Evolutionary conservation across 2,113 vertebrate genomes (phyloP), one percentile per base, ranked within the genome.

Genomic region (Poeciliopsis turrubarensis): DNA sequence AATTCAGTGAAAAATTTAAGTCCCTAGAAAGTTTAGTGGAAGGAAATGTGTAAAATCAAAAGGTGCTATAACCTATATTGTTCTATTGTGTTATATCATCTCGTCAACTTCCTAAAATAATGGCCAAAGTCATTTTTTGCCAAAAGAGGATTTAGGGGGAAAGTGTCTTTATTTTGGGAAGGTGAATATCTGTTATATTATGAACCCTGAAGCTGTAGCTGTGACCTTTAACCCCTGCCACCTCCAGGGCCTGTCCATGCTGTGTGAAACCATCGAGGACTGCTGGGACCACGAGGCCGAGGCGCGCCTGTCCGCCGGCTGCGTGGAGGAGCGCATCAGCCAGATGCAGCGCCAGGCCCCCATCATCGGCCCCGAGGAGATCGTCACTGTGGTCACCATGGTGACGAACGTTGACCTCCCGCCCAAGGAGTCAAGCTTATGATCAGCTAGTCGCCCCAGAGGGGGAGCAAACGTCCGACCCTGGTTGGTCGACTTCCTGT

Each of bases 281-380:
- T 99, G 98, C 89, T 99, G 98, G 98, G 98, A 99, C 95, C 98
- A 99, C 4, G 98, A 99, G 74, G 97, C 98, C 0, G 98, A 99
- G 89, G 98, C 98, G 12, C 93, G 98, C 75, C 91, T 99, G 84
- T 99, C 98, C 0, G 97, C 98, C 3, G 98, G 98, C 61, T 99
- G 98, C 66, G 97, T 99, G 51, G 98, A 97, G 91, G 97, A 99
- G 86, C 95, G 98, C 69, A 96, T 99, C 73, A 95, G 96, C 79
- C 97, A 98, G 89, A 98, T 99, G 98, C 97, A 97, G 88, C 97
- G 97, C 93, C 92, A 97, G 89, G 95, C 96, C 65, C 97, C 97
- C 71, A 87, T 95, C 2, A 96, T 97, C 82, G 96, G 96, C 1
- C 97, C 96, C 66, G 97, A 99, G 93, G 97, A 99, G 95, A 97